Conservation (phyloP, 2,113 vertebrate genomes). For the Pristiophorus japonicus region DNA sequence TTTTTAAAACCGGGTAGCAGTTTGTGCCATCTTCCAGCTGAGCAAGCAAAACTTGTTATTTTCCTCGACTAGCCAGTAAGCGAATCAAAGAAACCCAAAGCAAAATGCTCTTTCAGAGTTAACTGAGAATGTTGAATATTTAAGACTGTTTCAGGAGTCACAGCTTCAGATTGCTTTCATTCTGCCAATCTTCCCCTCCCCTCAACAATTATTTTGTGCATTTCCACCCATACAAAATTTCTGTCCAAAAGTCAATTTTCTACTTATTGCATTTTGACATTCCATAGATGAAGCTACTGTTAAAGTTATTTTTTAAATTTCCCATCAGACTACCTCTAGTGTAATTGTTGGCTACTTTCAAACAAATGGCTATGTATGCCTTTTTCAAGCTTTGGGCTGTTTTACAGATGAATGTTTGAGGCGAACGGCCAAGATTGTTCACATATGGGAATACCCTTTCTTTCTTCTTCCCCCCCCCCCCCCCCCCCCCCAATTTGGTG, state of each 20-base stretch:
- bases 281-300: neutral
- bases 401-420: neutral
- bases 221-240: neutral
- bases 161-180: neutral
- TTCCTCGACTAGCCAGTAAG: neutral
- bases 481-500: neutral
- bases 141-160: neutral
- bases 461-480: neutral
- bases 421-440: neutral
- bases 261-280: neutral
- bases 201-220: no score
- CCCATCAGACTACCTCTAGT: neutral
- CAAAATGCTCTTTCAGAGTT: neutral
- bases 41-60: neutral
- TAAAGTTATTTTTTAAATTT: neutral
- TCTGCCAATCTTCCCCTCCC: neutral
- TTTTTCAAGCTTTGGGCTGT: neutral
- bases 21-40: conserved; percentile 10
- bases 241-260: neutral
- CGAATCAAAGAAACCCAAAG: neutral
- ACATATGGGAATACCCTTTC: neutral
- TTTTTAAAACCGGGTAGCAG: neutral
- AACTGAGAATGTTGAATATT: neutral
- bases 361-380: neutral
- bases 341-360: neutral